Evolutionary conservation across 2,888 invertebrate species (phyloP).

Genomic region (Meganola albula): DNA sequence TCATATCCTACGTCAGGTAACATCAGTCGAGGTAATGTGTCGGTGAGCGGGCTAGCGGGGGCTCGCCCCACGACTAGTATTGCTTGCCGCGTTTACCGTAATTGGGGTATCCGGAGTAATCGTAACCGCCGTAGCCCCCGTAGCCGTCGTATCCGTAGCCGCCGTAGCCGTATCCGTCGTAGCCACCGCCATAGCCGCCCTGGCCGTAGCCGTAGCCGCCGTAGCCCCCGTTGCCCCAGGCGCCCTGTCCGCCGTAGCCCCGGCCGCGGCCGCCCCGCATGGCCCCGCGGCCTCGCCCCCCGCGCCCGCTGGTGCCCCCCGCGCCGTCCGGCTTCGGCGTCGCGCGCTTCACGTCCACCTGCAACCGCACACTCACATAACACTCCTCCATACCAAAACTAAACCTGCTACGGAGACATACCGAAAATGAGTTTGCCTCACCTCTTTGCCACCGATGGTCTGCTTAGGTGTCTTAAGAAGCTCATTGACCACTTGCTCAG

Average conservation of each 20-base stretch:
- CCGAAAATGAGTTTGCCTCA: slow-evolving; percentile 44
- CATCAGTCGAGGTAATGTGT: slow-evolving; percentile 78
- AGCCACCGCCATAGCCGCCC: slow-evolving; percentile 83
- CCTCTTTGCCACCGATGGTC: slow-evolving; percentile 95
- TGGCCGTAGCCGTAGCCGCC: slow-evolving; percentile 84
- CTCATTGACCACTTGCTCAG: slow-evolving; percentile 95
- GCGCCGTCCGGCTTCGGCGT: slow-evolving; percentile 92
- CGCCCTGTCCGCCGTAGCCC: slow-evolving; percentile 80
- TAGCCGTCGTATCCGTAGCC: slow-evolving; percentile 87
- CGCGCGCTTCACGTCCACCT: slow-evolving; percentile 96
- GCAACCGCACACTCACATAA: slow-evolving; percentile 13
- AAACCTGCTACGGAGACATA: no score
- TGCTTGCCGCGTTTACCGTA: slow-evolving; percentile 84
- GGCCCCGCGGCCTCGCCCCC: slow-evolving; percentile 81
- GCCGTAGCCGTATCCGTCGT: slow-evolving; percentile 85
- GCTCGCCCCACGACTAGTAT: slow-evolving; percentile 59
- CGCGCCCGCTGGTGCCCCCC: slow-evolving; percentile 82
- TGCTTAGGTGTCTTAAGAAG: slow-evolving; percentile 94
- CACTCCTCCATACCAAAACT: not conserved
- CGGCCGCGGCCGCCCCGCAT: slow-evolving; percentile 84
- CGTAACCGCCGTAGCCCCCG: slow-evolving; percentile 87
- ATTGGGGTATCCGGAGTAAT: slow-evolving; percentile 89
- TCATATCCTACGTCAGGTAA: slow-evolving; percentile 71
- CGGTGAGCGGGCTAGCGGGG: slow-evolving; percentile 65
- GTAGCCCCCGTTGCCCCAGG: slow-evolving; percentile 82